Conservation (phyloP, 2,113 vertebrate species). For the Struthidea cinerea region DNA sequence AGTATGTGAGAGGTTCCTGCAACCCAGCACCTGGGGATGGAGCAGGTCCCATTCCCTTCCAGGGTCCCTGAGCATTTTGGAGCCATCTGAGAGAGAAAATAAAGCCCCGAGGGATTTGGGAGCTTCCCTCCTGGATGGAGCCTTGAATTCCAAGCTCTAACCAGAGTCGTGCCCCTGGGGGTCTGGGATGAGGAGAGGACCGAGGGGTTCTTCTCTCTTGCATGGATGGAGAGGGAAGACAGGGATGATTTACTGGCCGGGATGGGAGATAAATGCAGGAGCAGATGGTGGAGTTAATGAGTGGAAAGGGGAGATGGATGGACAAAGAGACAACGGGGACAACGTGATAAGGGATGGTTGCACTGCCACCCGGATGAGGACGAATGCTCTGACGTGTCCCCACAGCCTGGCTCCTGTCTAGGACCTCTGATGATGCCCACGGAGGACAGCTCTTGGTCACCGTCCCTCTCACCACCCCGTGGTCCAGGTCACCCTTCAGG, state of each 20-base stretch:
- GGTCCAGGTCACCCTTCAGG: neutral
- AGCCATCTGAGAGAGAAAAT: neutral
- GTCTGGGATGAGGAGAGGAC: neutral
- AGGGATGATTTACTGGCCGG: neutral
- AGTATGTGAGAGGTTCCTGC: fast-evolving
- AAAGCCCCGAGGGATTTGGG: neutral
- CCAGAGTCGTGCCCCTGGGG: too few relatives aligned
- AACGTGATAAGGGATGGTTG: neutral
- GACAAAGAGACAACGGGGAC: neutral
- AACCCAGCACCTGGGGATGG: neutral
- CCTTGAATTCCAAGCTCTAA: neutral
- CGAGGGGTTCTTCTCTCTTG: neutral
- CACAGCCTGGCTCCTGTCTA: neutral
- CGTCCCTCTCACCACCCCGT: neutral
- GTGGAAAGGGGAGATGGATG: slow-evolving; percentile 33
- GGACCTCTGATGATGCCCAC: neutral
- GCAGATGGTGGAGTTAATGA: slow-evolving; percentile 58
- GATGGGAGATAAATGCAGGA: neutral
- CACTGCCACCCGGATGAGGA: neutral
- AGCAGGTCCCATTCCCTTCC: neutral
- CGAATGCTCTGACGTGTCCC: neutral
- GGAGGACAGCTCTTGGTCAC: neutral
- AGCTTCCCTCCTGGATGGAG: neutral
- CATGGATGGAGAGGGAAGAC: neutral
- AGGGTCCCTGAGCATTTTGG: fast-evolving